phyloP scores from a whole-genome alignment of 2,797 vertebrate species.

The Phrynocephalus forsythii region DNA sequence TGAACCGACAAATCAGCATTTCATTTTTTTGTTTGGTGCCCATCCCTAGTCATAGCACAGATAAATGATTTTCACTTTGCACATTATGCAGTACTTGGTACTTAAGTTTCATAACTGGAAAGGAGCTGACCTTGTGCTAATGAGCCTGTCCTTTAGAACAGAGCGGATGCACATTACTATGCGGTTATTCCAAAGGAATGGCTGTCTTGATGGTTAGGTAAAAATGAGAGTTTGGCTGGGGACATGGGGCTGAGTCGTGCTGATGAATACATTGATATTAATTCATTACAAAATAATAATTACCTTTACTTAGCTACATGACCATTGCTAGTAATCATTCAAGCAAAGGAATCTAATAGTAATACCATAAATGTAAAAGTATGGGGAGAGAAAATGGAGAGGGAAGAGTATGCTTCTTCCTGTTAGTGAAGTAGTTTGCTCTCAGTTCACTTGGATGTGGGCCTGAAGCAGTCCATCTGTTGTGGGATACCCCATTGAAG shows the following conservation, averaged over 20 bases:
- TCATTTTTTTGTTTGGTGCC: too few relatives aligned
- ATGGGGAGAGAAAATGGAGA: neutral
- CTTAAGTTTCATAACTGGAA: too few relatives aligned
- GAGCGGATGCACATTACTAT: neutral
- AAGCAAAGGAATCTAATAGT: neutral
- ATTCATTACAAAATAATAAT: neutral
- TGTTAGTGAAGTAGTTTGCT: neutral
- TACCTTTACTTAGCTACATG: neutral
- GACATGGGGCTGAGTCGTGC: too few relatives aligned
- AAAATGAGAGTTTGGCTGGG: neutral
- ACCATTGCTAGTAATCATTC: neutral
- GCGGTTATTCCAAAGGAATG: neutral
- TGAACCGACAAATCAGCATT: too few relatives aligned
- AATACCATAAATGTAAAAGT: neutral
- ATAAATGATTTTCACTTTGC: neutral
- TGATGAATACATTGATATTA: neutral
- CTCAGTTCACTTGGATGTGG: neutral
- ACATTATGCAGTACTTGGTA: neutral
- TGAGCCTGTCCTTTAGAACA: neutral
- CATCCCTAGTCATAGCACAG: too few relatives aligned
- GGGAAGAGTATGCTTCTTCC: neutral
- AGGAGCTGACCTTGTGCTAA: neutral
- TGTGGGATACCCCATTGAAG: slow-evolving; percentile 13
- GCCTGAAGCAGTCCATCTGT: slow-evolving; percentile 27
- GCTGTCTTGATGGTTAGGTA: neutral